Conservation (phyloP, 1,140 invertebrate genomes). For the Rhyacophila brunnea region DNA sequence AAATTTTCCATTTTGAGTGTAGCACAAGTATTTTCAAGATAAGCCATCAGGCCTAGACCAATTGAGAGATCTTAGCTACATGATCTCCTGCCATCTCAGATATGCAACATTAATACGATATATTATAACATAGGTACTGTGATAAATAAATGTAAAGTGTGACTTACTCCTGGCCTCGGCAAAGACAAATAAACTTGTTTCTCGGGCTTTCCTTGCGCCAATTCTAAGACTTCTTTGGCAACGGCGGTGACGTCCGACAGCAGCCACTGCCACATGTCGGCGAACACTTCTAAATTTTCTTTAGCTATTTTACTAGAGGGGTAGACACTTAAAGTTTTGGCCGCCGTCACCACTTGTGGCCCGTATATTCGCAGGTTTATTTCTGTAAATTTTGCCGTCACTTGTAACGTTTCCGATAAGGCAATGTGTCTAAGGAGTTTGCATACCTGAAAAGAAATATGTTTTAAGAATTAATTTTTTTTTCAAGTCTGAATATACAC, state of each 20-base stretch:
- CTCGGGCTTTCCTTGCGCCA: conserved; percentile 70
- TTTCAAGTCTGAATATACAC: no score
- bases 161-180: conserved; percentile 87
- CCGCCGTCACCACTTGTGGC: conserved; percentile 91
- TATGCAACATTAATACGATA: no score
- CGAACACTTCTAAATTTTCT: conserved; percentile 97
- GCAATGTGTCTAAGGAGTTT: conserved; percentile 95
- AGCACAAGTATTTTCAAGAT: no score
- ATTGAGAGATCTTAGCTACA: no score
- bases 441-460: conserved; percentile 72
- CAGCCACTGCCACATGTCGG: conserved; percentile 95
- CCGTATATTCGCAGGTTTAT: conserved; percentile 92
- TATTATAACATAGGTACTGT: no score
- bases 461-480: neutral
- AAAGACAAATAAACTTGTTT: conserved; percentile 93
- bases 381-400: conserved; percentile 93
- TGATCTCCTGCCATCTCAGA: no score
- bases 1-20: no score
- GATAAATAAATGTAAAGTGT: no score
- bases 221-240: conserved; percentile 86
- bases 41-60: no score
- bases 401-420: conserved; percentile 89
- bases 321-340: conserved; percentile 86
- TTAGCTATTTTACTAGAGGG: conserved; percentile 93
- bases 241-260: conserved; percentile 84